Conservation (phyloP, 2,797 vertebrate genomes). For the Pangasius mekongensis region DNA sequence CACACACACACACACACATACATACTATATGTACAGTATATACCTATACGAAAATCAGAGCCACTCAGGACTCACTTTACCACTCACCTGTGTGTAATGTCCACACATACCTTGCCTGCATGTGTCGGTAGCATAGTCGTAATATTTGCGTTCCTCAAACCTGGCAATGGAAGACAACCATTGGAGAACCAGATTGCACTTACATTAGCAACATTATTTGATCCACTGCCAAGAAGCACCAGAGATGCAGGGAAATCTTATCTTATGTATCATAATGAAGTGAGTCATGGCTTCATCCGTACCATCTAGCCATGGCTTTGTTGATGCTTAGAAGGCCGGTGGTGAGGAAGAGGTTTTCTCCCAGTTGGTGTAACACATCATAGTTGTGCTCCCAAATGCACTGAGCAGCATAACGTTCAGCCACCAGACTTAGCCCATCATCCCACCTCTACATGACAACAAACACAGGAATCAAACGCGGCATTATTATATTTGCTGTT, state of each 20-base stretch:
- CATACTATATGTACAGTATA: background rate
- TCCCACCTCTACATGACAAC: conserved; percentile 70
- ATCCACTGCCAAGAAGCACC: background rate
- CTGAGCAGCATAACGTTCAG: conserved; percentile 67
- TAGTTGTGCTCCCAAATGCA: conserved; percentile 76
- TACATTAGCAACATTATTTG: background rate
- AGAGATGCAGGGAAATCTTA: background rate
- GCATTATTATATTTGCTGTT: background rate
- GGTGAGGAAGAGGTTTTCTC: conserved; percentile 72
- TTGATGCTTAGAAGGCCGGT: conserved; percentile 55
- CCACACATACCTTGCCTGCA: conserved; percentile 74
- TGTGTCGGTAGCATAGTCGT: conserved; percentile 67
- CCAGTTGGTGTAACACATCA: conserved; percentile 50
- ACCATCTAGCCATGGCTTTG: conserved; percentile 70
- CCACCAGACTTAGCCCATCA: conserved; percentile 57
- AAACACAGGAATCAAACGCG: background rate
- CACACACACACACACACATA: too few relatives aligned
- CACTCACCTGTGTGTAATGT: conserved; percentile 79
- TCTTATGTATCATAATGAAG: background rate
- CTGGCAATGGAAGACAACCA: conserved; percentile 10
- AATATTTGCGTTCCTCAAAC: conserved; percentile 56
- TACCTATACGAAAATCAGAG: background rate
- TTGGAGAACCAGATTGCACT: background rate
- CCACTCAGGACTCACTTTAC: background rate
- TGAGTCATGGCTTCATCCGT: conserved; percentile 48